A percentile compares a stretch with the other conserved stretches of the same genome.
Conservation (phyloP, 2,888 invertebrate species). For the Erannis defoliaria region DNA sequence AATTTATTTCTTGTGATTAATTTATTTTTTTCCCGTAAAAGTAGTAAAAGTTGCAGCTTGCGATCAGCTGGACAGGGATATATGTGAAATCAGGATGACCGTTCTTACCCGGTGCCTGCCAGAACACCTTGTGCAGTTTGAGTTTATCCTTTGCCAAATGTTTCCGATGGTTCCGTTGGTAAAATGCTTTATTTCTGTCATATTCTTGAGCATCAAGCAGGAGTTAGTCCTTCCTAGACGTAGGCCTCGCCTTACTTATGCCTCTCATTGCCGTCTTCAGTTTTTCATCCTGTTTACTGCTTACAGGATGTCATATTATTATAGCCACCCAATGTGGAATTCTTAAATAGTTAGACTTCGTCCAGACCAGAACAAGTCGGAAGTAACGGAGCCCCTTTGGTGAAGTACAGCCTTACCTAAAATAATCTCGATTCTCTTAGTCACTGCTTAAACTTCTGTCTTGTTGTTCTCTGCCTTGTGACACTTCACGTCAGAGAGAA, state of each 20-base stretch:
- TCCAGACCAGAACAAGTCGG: too few relatives aligned
- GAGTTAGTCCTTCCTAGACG: background rate
- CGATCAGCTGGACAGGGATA: slow-evolving; percentile 41
- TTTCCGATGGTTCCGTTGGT: slow-evolving; percentile 1
- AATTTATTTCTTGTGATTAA: slow-evolving; percentile 56
- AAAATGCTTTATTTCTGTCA: slow-evolving; percentile 1
- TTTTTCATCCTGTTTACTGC: too few relatives aligned
- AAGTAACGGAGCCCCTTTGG: too few relatives aligned
- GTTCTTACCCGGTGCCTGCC: slow-evolving; percentile 14
- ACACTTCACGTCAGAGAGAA: too few relatives aligned
- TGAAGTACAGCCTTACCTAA: too few relatives aligned
- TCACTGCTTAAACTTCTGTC: too few relatives aligned
- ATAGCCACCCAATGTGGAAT: too few relatives aligned
- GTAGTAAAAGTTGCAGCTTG: slow-evolving; percentile 48
- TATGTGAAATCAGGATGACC: slow-evolving; percentile 37
- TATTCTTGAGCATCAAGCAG: background rate
- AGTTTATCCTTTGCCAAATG: slow-evolving; percentile 5
- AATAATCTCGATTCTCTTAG: too few relatives aligned
- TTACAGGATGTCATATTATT: too few relatives aligned
- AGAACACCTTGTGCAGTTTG: slow-evolving; percentile 25
- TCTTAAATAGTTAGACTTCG: too few relatives aligned
- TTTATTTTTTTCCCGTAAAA: slow-evolving; percentile 47
- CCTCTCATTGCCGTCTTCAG: too few relatives aligned
- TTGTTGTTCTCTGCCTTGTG: too few relatives aligned
- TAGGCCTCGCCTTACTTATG: background rate